Evolutionary conservation across 2,888 invertebrate genomes (phyloP).

Genomic region (Malacosoma neustria): DNA sequence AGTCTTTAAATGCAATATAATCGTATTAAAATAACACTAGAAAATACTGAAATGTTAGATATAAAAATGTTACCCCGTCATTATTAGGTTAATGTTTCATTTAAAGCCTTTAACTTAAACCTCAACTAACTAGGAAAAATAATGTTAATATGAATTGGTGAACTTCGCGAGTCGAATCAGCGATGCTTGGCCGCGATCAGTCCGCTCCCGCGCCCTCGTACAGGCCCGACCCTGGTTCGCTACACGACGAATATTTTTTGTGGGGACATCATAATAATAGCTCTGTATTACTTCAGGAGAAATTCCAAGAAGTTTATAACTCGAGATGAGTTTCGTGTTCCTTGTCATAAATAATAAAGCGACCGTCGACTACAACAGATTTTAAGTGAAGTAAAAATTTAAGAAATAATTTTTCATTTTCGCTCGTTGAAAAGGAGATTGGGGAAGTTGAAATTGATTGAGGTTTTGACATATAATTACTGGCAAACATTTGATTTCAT

Average conservation of each 20-base stretch:
- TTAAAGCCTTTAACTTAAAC: too few species aligned
- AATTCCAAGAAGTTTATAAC: constrained; percentile 76
- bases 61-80: too few species aligned
- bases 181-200: too few species aligned
- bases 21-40: too few species aligned
- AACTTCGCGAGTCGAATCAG: too few species aligned
- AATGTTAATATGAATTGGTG: too few species aligned
- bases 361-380: constrained; percentile 72
- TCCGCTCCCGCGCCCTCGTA: constrained; percentile 22
- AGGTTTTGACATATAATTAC: background rate
- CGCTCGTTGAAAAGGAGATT: constrained; percentile 44
- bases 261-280: constrained; percentile 74
- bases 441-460: constrained; percentile 31
- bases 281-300: constrained; percentile 75
- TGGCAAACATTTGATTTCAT: too few species aligned
- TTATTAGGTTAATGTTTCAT: too few species aligned
- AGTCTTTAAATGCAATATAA: too few species aligned
- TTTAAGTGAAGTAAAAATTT: constrained; percentile 69
- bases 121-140: too few species aligned
- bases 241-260: constrained; percentile 65
- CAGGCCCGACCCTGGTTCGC: constrained; percentile 42
- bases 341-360: constrained; percentile 76
- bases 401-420: constrained; percentile 65
- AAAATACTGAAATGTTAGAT: too few species aligned
- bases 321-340: constrained; percentile 76